These are phyloP conservation scores for Silurus aristotelis DNA, from an alignment of 2,797 vertebrate species.

Conservation along the genomic window DNA sequence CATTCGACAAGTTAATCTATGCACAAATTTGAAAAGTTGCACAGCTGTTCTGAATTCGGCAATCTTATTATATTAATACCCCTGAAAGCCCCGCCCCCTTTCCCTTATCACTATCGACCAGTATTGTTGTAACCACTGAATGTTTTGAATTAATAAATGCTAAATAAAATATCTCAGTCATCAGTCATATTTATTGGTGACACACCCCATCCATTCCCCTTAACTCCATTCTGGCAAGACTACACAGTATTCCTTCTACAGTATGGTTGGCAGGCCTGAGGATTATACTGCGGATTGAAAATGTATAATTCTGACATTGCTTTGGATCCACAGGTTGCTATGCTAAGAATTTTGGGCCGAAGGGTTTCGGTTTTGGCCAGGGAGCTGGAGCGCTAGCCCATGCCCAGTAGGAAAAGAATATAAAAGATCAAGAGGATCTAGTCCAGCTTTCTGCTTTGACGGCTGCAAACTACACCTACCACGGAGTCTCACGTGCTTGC, in stretches of 20 bases:
- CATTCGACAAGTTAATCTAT: background rate
- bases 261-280: background rate
- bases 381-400: slow-evolving; percentile 91
- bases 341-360: slow-evolving; percentile 94
- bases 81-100: background rate
- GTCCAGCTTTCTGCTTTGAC: background rate
- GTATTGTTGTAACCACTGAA: background rate
- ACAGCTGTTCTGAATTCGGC: background rate
- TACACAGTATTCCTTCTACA: background rate
- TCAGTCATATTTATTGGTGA: background rate
- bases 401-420: slow-evolving; percentile 77
- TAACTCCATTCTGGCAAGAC: background rate
- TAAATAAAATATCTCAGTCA: background rate
- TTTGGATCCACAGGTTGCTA: slow-evolving; percentile 82
- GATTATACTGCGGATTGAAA: background rate
- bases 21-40: background rate
- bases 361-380: slow-evolving; percentile 95
- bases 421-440: slow-evolving; percentile 5
- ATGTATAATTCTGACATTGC: background rate
- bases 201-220: background rate
- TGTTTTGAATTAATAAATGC: background rate
- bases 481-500: slow-evolving; percentile 14
- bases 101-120: background rate
- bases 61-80: background rate
- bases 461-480: slow-evolving; percentile 4